Base-by-base conservation (phyloP, 2,797 vertebrate genomes). In the Rhodeus uyekii region DNA sequence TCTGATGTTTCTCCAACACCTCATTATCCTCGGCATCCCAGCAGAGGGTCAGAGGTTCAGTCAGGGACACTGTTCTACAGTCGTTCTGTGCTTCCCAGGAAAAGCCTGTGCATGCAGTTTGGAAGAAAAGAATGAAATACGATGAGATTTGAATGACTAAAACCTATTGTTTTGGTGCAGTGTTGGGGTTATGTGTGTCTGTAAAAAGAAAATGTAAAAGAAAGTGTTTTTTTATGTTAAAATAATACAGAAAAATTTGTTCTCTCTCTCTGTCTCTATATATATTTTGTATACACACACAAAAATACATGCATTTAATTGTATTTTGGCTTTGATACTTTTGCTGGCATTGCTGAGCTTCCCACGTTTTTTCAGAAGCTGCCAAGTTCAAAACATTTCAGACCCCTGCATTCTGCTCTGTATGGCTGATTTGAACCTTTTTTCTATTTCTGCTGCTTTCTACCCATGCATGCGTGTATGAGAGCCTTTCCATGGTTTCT, bases 31-130 rank as follows among this genome's bases (percentile, higher is more conserved):
- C 19, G 44, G 19, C 48, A 44, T 67, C 61, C 46, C 50, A 53
- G 27, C 60, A 10, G 39, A 27, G 76, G 84, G 79, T 86, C 76
- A 71, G 19, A n/a, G 73, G 84, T 78, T 80, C 82, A 68, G 6
- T 42, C n/a, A 64, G 73, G 71, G 75, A 82, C 65, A 39, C 72
- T 67, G 19, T 32, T 58, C 58, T 65, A n/a, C 13, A 53, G 60
- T 68, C 18, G 7, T 71, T 5, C 61, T 38, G 53, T 38, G n/a
- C 32, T 68, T 78, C 29, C 55, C 34, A 39, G 63, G 14, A 53
- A 38, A 68, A 63, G 9, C 46, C 1, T 3, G 16, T 5, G 12
- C 34, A 8, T 7, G 12, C 34, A 2, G 36, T 60, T 60, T 58
- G 4, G 2, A 38, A 7, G n/a, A 22, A 24, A 32, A 34, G 0